Base-by-base conservation (phyloP, 1,140 invertebrate species). In the Drosophila pruinosa region DNA sequence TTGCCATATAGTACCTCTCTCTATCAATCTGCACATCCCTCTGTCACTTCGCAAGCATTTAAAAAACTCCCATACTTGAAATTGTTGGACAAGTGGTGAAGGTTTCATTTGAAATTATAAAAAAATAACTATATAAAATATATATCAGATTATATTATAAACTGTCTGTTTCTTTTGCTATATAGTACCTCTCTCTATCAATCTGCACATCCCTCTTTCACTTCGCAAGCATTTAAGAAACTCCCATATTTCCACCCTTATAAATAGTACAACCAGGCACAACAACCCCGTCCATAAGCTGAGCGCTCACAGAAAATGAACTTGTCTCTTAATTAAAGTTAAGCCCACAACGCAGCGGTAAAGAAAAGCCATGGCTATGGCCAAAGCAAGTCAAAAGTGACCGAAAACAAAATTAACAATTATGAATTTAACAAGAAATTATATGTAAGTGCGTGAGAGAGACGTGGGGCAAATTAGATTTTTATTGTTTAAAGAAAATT, bases 341-440 rank as follows among this genome's bases (percentile, higher is more conserved):
- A 90, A 90, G 89, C 89, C 85, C 62, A 65, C 41, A 65, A 15
- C 4, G 61, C 70, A 76, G 64, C n/a, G 22, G 22, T 24, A 14
- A 43, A 54, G 19, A 28, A 47, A 54, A 67, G 78, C 43, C 21
- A 72, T n/a, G 43, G 12, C 21, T 14, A 10, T 31, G 28, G 28
- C 28, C 1, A 56, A 71, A 62, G 54, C 58, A 56, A 43, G 52
- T 65, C 53, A 78, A 75, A 52, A 62, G 61, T 75, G 63, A 57
- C 72, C 69, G 19, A 80, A 65, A 85, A 78, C 68, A 69, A 89
- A 76, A 88, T 77, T 90, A 88, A 85, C 85, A 90, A 89, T 89
- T 90, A 85, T 89, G 85, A 85, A 63, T 86, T 82, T 90, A 90
- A 90, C 89, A 90, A 89, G 89, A 90, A 90, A 77, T 90, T 90